A percentile compares a stretch with the other conserved stretches of the same genome.
Conservation (phyloP, 2,888 invertebrate species). For the Tiliacea aurago region DNA sequence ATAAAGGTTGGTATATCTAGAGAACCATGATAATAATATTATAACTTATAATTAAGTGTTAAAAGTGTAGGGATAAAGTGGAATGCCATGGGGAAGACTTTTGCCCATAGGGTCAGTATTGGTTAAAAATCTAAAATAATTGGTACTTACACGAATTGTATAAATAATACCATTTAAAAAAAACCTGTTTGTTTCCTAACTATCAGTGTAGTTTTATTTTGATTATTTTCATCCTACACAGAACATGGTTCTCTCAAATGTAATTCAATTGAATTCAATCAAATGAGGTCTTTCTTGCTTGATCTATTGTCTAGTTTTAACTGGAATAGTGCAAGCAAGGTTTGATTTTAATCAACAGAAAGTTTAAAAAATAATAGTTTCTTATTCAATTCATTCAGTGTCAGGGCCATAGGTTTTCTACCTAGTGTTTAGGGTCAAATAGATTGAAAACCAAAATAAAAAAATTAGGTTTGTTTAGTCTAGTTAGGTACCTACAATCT, state of each 20-base stretch:
- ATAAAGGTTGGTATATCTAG: too few species aligned
- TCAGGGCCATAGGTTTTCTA: constrained; percentile 5
- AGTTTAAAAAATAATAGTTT: neutral
- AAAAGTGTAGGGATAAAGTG: neutral
- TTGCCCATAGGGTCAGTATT: neutral
- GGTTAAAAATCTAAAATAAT: neutral
- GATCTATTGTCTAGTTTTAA: neutral
- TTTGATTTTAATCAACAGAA: neutral
- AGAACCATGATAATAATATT: too few species aligned
- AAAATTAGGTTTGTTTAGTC: neutral
- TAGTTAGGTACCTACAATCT: neutral
- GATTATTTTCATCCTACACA: neutral
- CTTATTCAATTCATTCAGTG: neutral
- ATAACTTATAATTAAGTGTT: too few species aligned
- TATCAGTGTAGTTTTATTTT: neutral
- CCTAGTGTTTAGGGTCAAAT: constrained; percentile 8
- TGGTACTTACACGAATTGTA: neutral
- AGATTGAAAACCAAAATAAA: neutral
- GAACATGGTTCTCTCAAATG: neutral
- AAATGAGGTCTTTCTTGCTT: neutral
- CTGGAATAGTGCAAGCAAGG: neutral
- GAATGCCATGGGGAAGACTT: neutral
- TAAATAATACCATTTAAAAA: too few species aligned
- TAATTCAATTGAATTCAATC: neutral
- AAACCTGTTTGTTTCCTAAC: neutral